Evolutionary conservation across 2,888 invertebrate genomes (phyloP), one percentile per base, ranked within the genome.

Genomic region (Watsonalla binaria): DNA sequence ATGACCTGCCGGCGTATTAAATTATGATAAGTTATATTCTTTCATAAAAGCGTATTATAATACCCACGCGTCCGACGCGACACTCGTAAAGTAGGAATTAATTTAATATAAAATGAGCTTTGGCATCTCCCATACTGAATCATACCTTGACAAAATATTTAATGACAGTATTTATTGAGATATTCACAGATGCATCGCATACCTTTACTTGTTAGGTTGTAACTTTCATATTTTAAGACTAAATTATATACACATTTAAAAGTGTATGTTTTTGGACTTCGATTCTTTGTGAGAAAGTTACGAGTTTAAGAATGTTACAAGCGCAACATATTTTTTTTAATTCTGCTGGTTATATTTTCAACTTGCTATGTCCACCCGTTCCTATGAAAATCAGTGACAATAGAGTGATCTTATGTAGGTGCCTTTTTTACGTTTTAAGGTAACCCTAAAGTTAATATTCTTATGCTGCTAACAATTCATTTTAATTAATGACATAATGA

Each of bases 1-100:
- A 87, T 86, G 78, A 80, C 68, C 72, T 74, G 72, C 71, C 74
- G 77, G 69, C 72, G 76, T 68, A 68, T 76, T 74, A 74, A 74
- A 74, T 76, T 76, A 75, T 76, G 71, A 72, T 78, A 72, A 75
- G 71, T 73, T 67, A 72, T 69, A 70, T 68, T 68, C 70, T 66
- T 67, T 67, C 66, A 76, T 79, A 70, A 74, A 59, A 62, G 59
- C n/a, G 7, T 39, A 35, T 35, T 52, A 47, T 37, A 37, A 14
- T 15, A 6, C 57, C 15, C 52, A 46, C 52, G 74, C 71, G 78
- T 78, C 72, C 80, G 76, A 66, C 68, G 72, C 59, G 65, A 65
- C 62, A 65, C 59, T 74, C 70, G 64, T 73, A 74, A 76, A 78
- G 75, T 72, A 65, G 62, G 71, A 76, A 77, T 76, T 78, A 77